Evolutionary conservation across 2,888 invertebrate species (phyloP), one percentile per base, ranked within the genome.

Genomic region (Fragum sueziense): DNA sequence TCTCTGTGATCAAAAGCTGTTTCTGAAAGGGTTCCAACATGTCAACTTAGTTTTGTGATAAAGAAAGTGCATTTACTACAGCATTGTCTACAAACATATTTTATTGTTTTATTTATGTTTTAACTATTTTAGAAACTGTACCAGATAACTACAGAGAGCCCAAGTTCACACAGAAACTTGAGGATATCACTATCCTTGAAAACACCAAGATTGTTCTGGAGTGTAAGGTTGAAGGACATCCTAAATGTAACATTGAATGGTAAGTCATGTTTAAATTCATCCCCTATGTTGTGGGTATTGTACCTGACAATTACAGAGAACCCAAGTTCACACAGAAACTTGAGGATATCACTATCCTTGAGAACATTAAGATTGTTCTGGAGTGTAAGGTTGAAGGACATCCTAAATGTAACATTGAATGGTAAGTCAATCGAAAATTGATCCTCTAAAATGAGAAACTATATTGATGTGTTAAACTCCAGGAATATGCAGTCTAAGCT

Each of bases 91-190:
- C n/a, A n/a, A n/a, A n/a, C n/a, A n/a, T n/a, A n/a, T n/a, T 65
- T 31, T 20, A 34, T 22, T 25, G 22, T 6, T 11, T 6, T 67
- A 7, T 33, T 11, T 29, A 6, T 14, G 31, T 67, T n/a, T 51
- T 52, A 20, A 25, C 27, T 29, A 37, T 84, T 74, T 14, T 81
- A 91, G 91, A 90, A 79, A 79, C 85, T 14, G 82, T 92, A 52
- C 91, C 92, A 74, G 92, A 90, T 41, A 91, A 91, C 34, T 92
- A 91, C 77, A 90, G 89, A 51, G 90, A 91, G 37, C 94, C 94
- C 14, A 91, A 91, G 76, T 93, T 94, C 87, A 85, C 89, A 27
- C 88, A 90, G 67, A 79, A 85, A 61, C 85, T 92, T 57, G 85
- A 89, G 54, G 85, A 90, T 70, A 88, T 87, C 59, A 89, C 90